Evolutionary conservation across 2,113 vertebrate species (phyloP), one percentile per base, ranked within the genome.

Genomic region (Antigone vipio): DNA sequence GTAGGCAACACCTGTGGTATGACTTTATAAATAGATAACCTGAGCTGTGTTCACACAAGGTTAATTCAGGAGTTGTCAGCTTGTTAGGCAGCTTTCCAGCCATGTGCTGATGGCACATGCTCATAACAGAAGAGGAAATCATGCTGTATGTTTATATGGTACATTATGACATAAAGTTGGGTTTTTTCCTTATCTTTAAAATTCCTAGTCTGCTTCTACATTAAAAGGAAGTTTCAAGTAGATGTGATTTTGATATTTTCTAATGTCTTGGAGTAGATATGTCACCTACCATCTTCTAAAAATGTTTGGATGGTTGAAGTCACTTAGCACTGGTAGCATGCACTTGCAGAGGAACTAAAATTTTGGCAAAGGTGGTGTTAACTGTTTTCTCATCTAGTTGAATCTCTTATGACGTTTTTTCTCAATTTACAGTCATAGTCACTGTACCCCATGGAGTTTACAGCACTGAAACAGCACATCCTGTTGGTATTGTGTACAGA

Each of bases 1-100:
- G 68, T 13, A 90, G 72, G 73, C 64, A 93, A 35, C 93, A 92
- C 90, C 83, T 94, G 96, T 90, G 93, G 42, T 84, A 45, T 44
- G 92, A 42, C 81, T 93, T 95, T 60, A 91, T 91, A 93, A 96
- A 94, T 87, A 95, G 93, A 87, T 88, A 93, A 93, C 75, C 82
- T 44, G 84, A 71, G 56, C 92, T 68, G 45, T 91, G 75, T 69
- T 92, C 75, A 44, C 78, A 82, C 85, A 85, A 64, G 81, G 85
- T 87, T 80, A 82, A 87, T 82, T 85, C 84, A 71, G 82, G 67
- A 89, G 84, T 30, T 94, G 93, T 76, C 72, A 89, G 78, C 93
- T 94, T 95, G 79, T 88, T 92, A 75, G 93, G 93, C 93, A 79
- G 47, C 35, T 93, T 89, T 87, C 85, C 85, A 96, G 92, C 22